Evolutionary conservation across 92 coral and sea anemone species (phyloP), one percentile per base, ranked within the genome.

Genomic region (Porites lobata): DNA sequence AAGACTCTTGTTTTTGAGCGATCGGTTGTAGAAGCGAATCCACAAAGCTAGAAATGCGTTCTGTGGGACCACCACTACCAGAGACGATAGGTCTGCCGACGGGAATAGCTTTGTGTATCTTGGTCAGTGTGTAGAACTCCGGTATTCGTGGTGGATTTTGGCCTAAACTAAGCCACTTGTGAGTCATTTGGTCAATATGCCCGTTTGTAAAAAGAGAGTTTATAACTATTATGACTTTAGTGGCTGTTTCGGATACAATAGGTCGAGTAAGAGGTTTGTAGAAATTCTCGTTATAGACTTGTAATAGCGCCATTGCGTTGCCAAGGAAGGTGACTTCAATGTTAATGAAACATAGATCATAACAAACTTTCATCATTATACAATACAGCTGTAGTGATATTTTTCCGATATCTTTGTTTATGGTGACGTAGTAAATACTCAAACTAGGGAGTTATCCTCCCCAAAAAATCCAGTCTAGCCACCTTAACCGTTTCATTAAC

Each of bases 121-220:
- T 87, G 63, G 92, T 91, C 47, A 91, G 86, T 8, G 94, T 83
- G 73, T 91, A 91, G 18, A 87, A 91, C 53, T 87, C 91, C 18
- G 89, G 84, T 69, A 38, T 38, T 38, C 6, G 47, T 80, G 86
- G 82, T 15, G 88, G 87, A 47, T 32, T 80, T 73, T 85, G 89
- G 69, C 56, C 79, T 29, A 14, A 22, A 22, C 59, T 51, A 43
- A 85, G 83, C 75, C 81, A 85, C 67, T 76, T 75, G 69, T 63
- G 47, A 7, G 89, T 85, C 83, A 63, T 65, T 76, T 78, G 65
- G 76, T 86, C 90, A 29, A 77, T 76, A 57, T 77, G 57, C 17
- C 90, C 90, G 54, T 71, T 86, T 9, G 57, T 53, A 43, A 18
- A 58, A 59, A 85, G 50, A 72, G 65, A 57, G 32, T 77, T 68